Evolutionary conservation across 2,113 vertebrate species (phyloP), one percentile per base, ranked within the genome.

Genomic region (Emydura subglobosa): DNA sequence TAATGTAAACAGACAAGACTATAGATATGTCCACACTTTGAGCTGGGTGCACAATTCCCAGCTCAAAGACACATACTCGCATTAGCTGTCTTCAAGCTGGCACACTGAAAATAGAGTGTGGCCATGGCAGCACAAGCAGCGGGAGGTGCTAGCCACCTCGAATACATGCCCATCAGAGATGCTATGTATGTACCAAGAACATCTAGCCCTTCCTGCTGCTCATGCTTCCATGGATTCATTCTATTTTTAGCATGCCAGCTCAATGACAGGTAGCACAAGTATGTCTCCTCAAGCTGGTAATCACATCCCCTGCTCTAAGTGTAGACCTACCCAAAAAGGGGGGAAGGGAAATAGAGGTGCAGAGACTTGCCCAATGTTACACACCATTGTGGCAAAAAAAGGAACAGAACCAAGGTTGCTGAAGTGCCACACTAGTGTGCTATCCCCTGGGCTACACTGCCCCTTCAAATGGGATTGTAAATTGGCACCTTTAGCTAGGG

Each of bases 381-480:
- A 44, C 2, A 14, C 12, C 10, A 44, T 22, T 22, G 39, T 78
- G 42, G 42, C 42, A 47, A 10, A 78, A 78, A 10, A 44, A 78
- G 42, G 25, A 27, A 39, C 11, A 76, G 24, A 76, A 76, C 12
- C 72, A 2, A 78, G 7, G 79, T n/a, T 25, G 86, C 61, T 11
- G 49, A n/a, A 29, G 1, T 8, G 2, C 16, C 31, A 55, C 3
- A 0, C 0, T 4, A 83, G 49, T 10, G 1, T 12, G 13, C 29
- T 72, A 39, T 72, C n/a, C 19, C 21, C 9, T 72, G 34, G 34
- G 9, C 76, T 21, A 68, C 4, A 3, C 13, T 29, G 27, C 10
- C 29, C 24, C 29, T 42, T 78, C 13, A 57, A 21, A 7, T 3
- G 19, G 11, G 1, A 50, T 47, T 86, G n/a, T 86, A n/a, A 12